Conservation (phyloP, 2,797 vertebrate genomes). For the Sebastes minor region DNA sequence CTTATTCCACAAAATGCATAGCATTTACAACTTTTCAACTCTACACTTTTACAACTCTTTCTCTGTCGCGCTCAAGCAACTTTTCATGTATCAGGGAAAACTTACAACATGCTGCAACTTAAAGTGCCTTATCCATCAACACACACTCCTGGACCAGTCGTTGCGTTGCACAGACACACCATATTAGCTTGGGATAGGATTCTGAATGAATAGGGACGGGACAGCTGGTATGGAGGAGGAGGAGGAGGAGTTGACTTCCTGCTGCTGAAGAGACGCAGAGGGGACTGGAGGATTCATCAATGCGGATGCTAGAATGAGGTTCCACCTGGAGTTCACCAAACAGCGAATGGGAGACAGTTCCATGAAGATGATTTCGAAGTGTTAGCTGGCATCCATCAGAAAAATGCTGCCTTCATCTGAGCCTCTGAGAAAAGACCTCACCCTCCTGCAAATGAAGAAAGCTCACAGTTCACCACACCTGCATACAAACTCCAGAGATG, state of each 20-base stretch:
- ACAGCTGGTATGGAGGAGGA: constrained; percentile 4
- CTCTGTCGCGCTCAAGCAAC: not conserved
- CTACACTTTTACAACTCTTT: not conserved
- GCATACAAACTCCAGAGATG: not conserved
- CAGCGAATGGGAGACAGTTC: constrained; percentile 3
- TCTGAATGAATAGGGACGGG: constrained; percentile 13
- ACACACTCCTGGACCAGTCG: not conserved
- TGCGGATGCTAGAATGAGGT: constrained; percentile 16
- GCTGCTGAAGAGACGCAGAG: constrained; percentile 10
- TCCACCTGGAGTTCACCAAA: constrained; percentile 20
- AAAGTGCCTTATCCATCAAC: not conserved
- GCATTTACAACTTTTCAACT: too few species aligned
- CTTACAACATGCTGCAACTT: not conserved
- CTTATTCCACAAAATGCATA: not conserved
- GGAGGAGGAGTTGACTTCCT: constrained; percentile 23
- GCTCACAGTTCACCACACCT: constrained; percentile 8
- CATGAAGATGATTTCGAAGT: constrained; percentile 34
- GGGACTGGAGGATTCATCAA: constrained; percentile 43
- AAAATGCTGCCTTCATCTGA: constrained; percentile 5
- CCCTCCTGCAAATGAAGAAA: constrained; percentile 5
- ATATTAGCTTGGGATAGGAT: constrained; percentile 9
- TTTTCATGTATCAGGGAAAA: not conserved
- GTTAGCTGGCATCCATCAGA: constrained; percentile 15
- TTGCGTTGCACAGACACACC: constrained; percentile 14
- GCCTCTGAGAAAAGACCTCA: constrained; percentile 9